These are phyloP conservation scores for Amphiprion percula DNA, from an alignment of 2,113 vertebrate species.

Conservation along the genomic window DNA sequence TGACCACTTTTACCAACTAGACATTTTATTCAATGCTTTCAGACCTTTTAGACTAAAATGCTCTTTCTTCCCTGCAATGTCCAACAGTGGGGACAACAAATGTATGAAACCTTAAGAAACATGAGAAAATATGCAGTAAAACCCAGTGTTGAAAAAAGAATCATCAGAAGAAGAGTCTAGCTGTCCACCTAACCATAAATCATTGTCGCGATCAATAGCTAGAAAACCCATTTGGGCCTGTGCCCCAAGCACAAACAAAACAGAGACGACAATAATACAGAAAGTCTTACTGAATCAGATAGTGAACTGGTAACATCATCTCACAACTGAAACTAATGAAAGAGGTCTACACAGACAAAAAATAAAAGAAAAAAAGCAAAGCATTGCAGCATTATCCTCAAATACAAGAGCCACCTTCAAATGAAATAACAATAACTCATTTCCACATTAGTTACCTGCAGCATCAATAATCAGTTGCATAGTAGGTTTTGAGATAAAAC, in stretches of 20 bases:
- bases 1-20: conserved; percentile 1
- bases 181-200: conserved; percentile 44
- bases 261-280: neutral
- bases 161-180: conserved; percentile 10
- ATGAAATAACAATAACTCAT: neutral
- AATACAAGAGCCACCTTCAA: neutral
- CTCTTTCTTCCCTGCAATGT: neutral
- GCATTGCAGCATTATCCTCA: neutral
- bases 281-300: conserved; percentile 13
- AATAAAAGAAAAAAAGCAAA: conserved; percentile 5
- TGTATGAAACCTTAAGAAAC: conserved; percentile 1
- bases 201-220: conserved; percentile 38
- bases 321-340: conserved; percentile 1
- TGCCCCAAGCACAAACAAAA: conserved; percentile 36
- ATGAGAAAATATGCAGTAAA: conserved; percentile 18
- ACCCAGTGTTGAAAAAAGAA: neutral
- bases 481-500: neutral
- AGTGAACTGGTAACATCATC: conserved; percentile 9
- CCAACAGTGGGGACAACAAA: conserved; percentile 11
- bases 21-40: conserved; percentile 16
- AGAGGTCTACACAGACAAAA: neutral
- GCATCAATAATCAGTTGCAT: neutral
- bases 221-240: conserved; percentile 24
- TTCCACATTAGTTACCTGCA: conserved; percentile 5
- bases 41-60: neutral